Evolutionary conservation across 2,888 invertebrate genomes (phyloP).

Genomic region (Ectemnius cavifrons): DNA sequence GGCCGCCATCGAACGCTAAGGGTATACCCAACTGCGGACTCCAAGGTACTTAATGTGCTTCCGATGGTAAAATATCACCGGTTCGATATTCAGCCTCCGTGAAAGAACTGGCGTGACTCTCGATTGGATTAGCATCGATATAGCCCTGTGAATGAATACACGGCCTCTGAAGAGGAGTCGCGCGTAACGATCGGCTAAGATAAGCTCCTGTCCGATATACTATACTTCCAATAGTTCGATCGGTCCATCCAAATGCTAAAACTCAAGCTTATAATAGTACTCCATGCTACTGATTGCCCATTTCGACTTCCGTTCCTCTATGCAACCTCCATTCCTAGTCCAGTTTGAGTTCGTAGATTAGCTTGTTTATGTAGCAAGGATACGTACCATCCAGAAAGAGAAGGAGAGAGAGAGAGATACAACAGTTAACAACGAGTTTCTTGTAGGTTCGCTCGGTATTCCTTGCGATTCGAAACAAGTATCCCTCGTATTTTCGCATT

Average conservation of each 20-base stretch:
- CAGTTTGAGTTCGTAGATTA: too few relatives aligned
- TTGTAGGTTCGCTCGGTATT: too few relatives aligned
- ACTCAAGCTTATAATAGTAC: too few relatives aligned
- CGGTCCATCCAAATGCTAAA: too few relatives aligned
- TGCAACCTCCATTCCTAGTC: too few relatives aligned
- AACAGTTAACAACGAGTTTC: not conserved
- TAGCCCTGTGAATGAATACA: not conserved
- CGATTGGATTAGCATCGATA: conserved; percentile 35
- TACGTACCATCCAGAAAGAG: too few relatives aligned
- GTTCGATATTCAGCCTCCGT: not conserved
- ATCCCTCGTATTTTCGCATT: conserved; percentile 2
- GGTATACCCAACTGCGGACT: conserved; percentile 12
- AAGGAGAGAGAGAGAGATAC: too few relatives aligned
- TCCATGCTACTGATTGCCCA: too few relatives aligned
- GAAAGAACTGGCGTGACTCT: conserved; percentile 22
- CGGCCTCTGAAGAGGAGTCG: not conserved
- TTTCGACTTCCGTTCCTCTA: too few relatives aligned
- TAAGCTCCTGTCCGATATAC: not conserved
- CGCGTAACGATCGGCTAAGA: conserved; percentile 1
- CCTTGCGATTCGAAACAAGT: not conserved
- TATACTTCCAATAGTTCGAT: too few relatives aligned
- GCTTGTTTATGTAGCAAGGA: too few relatives aligned
- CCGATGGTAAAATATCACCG: conserved; percentile 8
- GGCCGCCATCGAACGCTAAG: conserved; percentile 1
- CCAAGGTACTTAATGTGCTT: conserved; percentile 5